Evolutionary conservation across 2,797 vertebrate species (phyloP).

Genomic region (Pangasius macronema): DNA sequence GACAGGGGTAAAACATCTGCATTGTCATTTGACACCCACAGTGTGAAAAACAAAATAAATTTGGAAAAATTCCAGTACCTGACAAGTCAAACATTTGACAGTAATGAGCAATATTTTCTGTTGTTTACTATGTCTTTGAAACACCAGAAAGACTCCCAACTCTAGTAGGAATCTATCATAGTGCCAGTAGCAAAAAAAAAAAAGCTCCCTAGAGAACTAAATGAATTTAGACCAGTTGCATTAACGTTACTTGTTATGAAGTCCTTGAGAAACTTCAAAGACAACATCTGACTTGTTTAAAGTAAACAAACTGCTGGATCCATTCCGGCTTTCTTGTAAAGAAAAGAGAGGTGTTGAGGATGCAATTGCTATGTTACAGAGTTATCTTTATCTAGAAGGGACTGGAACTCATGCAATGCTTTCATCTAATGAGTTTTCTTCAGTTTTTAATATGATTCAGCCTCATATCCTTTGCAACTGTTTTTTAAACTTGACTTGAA

Average conservation of each 20-base stretch:
- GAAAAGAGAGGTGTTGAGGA: not conserved
- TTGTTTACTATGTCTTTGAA: not conserved
- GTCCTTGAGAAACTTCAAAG: not conserved
- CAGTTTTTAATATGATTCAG: not conserved
- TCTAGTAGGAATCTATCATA: not conserved
- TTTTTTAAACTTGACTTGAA: no score
- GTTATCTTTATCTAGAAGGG: not conserved
- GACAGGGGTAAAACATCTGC: no score
- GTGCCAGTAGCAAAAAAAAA: not conserved
- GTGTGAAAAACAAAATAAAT: not conserved
- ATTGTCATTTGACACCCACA: not conserved
- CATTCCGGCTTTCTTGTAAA: not conserved
- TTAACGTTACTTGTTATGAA: not conserved
- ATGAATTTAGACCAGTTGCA: not conserved
- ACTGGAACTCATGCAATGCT: not conserved
- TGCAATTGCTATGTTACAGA: not conserved
- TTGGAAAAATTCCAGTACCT: not conserved
- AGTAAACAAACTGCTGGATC: not conserved
- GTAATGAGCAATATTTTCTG: not conserved
- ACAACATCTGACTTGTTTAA: not conserved
- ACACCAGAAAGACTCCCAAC: not conserved
- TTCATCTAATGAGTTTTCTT: not conserved
- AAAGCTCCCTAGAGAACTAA: not conserved
- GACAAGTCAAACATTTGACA: not conserved
- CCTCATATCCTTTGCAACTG: not conserved